These are phyloP conservation scores for Rhea pennata DNA, from an alignment of 2,113 vertebrate species.

Conservation along the genomic window DNA sequence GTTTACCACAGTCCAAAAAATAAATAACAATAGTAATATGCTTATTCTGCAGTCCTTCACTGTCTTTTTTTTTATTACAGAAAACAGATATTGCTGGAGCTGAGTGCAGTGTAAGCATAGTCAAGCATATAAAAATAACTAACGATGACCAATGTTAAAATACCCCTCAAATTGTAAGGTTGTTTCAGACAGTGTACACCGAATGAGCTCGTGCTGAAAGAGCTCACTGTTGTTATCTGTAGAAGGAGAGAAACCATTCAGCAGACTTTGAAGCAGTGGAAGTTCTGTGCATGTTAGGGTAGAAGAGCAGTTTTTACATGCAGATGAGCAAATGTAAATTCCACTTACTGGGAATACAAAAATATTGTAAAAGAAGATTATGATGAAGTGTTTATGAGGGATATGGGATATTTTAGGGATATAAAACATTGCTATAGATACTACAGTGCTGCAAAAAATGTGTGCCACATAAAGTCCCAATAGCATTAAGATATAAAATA, in stretches of 20 bases:
- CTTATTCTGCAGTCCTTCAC: not conserved
- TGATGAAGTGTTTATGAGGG: conserved; percentile 57
- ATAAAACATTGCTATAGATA: conserved; percentile 54
- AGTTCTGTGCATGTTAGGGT: conserved; percentile 37
- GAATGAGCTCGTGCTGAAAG: conserved; percentile 48
- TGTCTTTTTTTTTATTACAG: not conserved
- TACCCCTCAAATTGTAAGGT: conserved; percentile 37
- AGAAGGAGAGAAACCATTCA: conserved; percentile 58
- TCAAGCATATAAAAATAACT: conserved; percentile 12
- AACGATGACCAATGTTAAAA: conserved; percentile 20
- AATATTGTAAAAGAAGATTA: conserved; percentile 46
- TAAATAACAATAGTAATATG: not conserved
- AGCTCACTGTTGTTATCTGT: conserved; percentile 50
- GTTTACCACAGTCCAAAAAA: not conserved
- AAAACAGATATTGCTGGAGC: not conserved
- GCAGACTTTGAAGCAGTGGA: conserved; percentile 61
- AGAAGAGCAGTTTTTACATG: conserved; percentile 56
- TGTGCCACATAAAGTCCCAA: conserved; percentile 55
- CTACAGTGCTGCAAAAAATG: conserved; percentile 40
- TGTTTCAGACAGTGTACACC: conserved; percentile 18
- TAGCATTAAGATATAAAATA: conserved; percentile 51
- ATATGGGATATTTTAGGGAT: conserved; percentile 44
- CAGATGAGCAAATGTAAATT: conserved; percentile 60
- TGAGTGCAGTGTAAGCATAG: conserved; percentile 7
- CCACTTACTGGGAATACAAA: conserved; percentile 44